These are phyloP conservation scores for Hemaris fuciformis DNA, from an alignment of 2,888 invertebrate genomes.

Conservation along the genomic window DNA sequence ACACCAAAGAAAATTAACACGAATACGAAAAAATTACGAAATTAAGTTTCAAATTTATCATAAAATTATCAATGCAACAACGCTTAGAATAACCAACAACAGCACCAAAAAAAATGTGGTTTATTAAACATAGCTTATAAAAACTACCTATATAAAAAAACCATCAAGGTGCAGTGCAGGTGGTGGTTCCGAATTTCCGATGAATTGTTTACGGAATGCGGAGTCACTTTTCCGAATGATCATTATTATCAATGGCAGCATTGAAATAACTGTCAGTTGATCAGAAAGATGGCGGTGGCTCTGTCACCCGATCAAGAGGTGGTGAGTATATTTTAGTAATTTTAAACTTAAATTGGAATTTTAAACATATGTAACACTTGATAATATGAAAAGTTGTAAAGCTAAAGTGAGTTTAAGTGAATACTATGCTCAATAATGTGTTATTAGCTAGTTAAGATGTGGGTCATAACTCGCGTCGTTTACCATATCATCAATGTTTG, in stretches of 20 bases:
- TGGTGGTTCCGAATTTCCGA: too few relatives aligned
- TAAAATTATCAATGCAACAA: too few relatives aligned
- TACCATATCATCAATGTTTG: conserved; percentile 79
- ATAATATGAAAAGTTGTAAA: not conserved
- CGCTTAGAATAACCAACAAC: too few relatives aligned
- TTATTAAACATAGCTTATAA: too few relatives aligned
- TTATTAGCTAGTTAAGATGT: conserved; percentile 22
- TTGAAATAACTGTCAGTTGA: conserved; percentile 26
- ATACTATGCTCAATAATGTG: not conserved
- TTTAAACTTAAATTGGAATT: conserved; percentile 5
- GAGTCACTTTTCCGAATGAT: too few relatives aligned
- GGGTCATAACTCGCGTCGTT: conserved; percentile 51
- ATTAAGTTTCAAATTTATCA: too few relatives aligned
- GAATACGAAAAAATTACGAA: too few relatives aligned
- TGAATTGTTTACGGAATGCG: too few relatives aligned
- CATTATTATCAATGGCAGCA: not conserved
- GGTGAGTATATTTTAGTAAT: conserved; percentile 80
- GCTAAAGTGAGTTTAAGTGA: not conserved
- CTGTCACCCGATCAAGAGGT: conserved; percentile 89
- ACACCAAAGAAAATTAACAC: too few relatives aligned
- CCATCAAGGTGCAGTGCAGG: too few relatives aligned
- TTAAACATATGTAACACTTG: not conserved
- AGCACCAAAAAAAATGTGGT: too few relatives aligned
- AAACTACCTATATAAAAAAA: too few relatives aligned
- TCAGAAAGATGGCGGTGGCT: conserved; percentile 84